These are phyloP conservation scores for Istiophorus platypterus DNA, from an alignment of 2,113 vertebrate genomes.

Conservation along the genomic window DNA sequence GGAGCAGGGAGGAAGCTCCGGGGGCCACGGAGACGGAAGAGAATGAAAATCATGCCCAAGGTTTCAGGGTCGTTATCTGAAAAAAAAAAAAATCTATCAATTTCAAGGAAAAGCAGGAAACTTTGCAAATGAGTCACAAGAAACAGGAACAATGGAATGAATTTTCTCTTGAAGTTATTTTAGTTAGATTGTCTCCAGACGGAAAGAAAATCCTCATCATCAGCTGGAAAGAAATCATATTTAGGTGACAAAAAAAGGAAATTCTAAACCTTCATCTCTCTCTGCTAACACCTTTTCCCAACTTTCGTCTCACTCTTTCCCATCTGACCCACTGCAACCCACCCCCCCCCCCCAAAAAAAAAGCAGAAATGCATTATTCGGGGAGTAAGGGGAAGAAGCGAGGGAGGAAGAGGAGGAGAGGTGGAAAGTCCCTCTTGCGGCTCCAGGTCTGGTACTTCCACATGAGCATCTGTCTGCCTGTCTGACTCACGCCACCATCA, in stretches of 20 bases:
- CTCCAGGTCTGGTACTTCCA: conserved; percentile 67
- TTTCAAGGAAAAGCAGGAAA: conserved; percentile 39
- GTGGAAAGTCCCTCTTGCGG: conserved; percentile 83
- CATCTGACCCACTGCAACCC: too few species aligned
- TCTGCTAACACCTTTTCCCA: conserved; percentile 34
- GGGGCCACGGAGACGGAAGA: neutral
- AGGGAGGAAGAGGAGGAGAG: conserved; percentile 38
- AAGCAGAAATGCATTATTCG: conserved; percentile 53
- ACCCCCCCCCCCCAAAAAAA: too few species aligned
- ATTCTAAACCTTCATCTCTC: neutral
- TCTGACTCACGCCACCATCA: conserved; percentile 64
- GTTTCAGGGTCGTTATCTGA: neutral
- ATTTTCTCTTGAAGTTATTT: neutral
- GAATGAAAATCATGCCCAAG: neutral
- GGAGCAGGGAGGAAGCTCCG: too few species aligned
- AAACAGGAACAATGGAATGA: conserved; percentile 41
- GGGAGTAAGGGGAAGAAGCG: conserved; percentile 37
- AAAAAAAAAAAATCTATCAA: conserved; percentile 11
- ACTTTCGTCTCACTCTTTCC: conserved; percentile 65
- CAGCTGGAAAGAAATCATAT: conserved; percentile 34
- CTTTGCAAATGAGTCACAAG: conserved; percentile 57
- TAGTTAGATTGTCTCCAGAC: conserved; percentile 46
- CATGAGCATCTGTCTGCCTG: conserved; percentile 53
- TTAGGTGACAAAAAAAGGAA: conserved; percentile 5
- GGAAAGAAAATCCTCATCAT: conserved; percentile 21